phyloP scores from a whole-genome alignment of 2,113 vertebrate genomes.

The Corydoras sp. region DNA sequence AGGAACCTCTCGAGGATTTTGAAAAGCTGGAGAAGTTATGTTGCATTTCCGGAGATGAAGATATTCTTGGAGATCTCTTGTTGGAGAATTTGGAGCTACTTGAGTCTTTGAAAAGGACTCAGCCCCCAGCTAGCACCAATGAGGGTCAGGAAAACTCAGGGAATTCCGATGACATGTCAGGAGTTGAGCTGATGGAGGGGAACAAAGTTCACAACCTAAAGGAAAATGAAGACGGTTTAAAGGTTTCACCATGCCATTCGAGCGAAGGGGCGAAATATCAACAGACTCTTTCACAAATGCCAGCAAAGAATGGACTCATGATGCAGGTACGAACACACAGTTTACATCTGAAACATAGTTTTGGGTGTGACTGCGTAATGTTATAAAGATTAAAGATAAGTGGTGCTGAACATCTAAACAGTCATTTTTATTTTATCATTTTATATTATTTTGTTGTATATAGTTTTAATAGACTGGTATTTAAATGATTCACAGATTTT shows the following conservation, averaged over 20 bases:
- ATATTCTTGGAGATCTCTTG: slow-evolving; percentile 62
- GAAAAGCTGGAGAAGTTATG: slow-evolving; percentile 73
- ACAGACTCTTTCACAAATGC: slow-evolving; percentile 62
- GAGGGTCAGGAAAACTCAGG: slow-evolving; percentile 9
- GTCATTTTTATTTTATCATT: too few relatives aligned
- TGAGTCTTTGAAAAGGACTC: slow-evolving; percentile 66
- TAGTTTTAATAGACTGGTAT: too few relatives aligned
- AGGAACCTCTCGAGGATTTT: slow-evolving; percentile 71
- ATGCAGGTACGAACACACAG: slow-evolving; percentile 64
- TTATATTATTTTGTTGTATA: too few relatives aligned
- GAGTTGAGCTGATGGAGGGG: slow-evolving; percentile 44
- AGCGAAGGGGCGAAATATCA: slow-evolving; percentile 60
- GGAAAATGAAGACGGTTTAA: slow-evolving; percentile 39
- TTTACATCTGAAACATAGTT: too few relatives aligned
- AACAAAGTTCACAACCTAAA: slow-evolving; percentile 22
- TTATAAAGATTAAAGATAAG: too few relatives aligned
- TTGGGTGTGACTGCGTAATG: too few relatives aligned
- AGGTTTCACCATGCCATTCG: slow-evolving; percentile 35
- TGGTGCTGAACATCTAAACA: too few relatives aligned
- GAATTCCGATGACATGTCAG: slow-evolving; percentile 31
- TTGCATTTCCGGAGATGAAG: slow-evolving; percentile 68
- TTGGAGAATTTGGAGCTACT: slow-evolving; percentile 67
- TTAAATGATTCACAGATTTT: too few relatives aligned
- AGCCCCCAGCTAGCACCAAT: slow-evolving; percentile 21
- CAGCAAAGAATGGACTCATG: slow-evolving; percentile 73